Base-by-base conservation (phyloP, 1,140 invertebrate genomes). In the Lordiphosa clarofinis region DNA sequence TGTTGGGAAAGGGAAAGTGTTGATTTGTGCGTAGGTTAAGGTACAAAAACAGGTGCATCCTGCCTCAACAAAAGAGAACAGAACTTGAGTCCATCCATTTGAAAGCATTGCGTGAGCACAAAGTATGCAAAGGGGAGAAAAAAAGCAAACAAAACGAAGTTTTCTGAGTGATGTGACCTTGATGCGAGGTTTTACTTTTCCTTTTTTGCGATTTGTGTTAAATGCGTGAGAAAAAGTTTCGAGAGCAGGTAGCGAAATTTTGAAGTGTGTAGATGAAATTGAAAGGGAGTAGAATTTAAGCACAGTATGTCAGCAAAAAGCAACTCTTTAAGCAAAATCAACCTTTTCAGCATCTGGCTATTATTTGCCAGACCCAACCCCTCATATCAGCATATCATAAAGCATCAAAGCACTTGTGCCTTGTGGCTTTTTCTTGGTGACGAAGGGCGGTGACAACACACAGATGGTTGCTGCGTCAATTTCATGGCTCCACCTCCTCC, bases 1-100 rank as follows among this genome's bases (percentile, higher is more conserved):
- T 37, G 33, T 4, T 12, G 8, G 8, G 44, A 66, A 76, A 82
- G 68, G 67, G 73, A 84, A 82, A 82, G 76, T 82, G 76, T 76
- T 82, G 72, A 82, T 84, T 84, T 84, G 67, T 71, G 57, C 67
- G 68, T 73, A 76, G 56, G 49, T 58, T 50, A 49, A 58, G 44
- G 56, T 15, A 3, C 50, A 46, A 40, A 44, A 81, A 59, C 76
- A 82, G 76, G 76, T 82, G 76, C 63, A 68, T 82, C 76, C 76
- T 82, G 76, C 39, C 50, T 37, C 1, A 8, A 31, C 28, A 31
- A 31, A 31, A 31, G 28, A 31, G 28, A 31, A 1, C 5, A 28
- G 4, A 5, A 28, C 24, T 28, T 28, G 24, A 28, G 24, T 5
- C 24, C 24, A 28, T 6, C 7, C 15, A 46, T 69, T 61, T 63